Conservation (phyloP, 2,797 vertebrate species). For the Hypotaenidia philippensis region DNA sequence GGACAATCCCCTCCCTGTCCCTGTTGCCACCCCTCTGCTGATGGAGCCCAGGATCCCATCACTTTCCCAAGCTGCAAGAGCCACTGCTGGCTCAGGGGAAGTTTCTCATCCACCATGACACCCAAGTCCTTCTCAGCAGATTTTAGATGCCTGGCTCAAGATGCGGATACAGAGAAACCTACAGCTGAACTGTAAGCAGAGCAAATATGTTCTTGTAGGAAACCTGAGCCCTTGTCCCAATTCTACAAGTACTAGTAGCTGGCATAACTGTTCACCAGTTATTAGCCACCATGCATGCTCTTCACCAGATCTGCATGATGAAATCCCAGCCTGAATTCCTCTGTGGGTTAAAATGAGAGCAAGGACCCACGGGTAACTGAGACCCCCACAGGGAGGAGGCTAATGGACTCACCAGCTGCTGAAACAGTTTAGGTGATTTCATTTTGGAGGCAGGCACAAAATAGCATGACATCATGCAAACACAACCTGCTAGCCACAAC, state of each 20-base stretch:
- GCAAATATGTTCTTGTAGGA: not conserved
- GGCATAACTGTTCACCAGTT: not conserved
- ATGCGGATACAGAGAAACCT: not conserved
- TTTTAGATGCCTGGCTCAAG: not conserved
- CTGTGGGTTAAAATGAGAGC: accelerated
- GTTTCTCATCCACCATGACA: too few relatives aligned
- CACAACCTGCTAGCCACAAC: not conserved
- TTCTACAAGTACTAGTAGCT: not conserved
- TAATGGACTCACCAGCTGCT: not conserved
- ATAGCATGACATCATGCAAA: accelerated
- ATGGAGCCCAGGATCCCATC: too few relatives aligned
- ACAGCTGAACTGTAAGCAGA: not conserved
- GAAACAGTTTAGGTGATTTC: not conserved
- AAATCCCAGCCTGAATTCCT: not conserved
- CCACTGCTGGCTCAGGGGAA: too few relatives aligned
- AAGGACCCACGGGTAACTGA: accelerated
- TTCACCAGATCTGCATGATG: not conserved
- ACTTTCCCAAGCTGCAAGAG: too few relatives aligned
- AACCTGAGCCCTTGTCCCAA: not conserved
- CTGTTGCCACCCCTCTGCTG: too few relatives aligned
- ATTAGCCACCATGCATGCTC: not conserved
- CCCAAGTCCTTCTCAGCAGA: too few relatives aligned
- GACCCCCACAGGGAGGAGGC: not conserved
- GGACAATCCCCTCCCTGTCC: too few relatives aligned
- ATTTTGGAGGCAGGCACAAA: not conserved